Evolutionary conservation across 2,113 vertebrate species (phyloP), one percentile per base, ranked within the genome.

Genomic region (Ctenomys sociabilis): DNA sequence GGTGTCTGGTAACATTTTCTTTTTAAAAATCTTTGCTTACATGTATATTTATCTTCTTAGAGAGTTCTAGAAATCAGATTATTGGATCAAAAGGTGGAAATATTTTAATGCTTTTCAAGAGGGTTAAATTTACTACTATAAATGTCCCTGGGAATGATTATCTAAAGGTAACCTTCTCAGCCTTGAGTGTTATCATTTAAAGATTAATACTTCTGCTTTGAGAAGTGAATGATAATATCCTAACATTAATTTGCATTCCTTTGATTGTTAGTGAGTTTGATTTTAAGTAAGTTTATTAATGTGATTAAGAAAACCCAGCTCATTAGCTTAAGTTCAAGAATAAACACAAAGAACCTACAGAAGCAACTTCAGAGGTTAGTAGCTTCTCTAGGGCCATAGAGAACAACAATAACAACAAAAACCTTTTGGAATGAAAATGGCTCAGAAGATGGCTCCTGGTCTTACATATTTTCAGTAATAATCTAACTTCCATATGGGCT

Each of bases 231-330:
- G 54, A 91, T 96, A 97, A 95, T 82, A 66, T 68, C 59, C 85
- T 91, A 93, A 59, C n/a, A 45, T 95, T 93, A 90, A 96, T 96
- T 96, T 96, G 64, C 77, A 95, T 92, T 97, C 66, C 87, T 97
- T 95, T 95, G 95, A 92, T 90, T 96, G 85, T 92, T 95, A 95
- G 87, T 96, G 86, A 91, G 57, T 61, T 93, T 97, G 94, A 96
- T 57, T 90, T 96, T 95, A 93, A 82, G 92, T 92, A 96, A 37
- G 21, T 92, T 94, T 97, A 92, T 95, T 97, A 97, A 96, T 85
- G 45, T 83, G 92, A 97, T 97, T 96, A 93, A 94, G 75, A 81
- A 92, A 94, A 96, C 19, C 5, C 26, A 87, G 68, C 75, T 96
- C 92, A 96, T 93, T 93, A 96, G 49, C 45, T 96, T 94, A 95